Conservation (phyloP, 1,140 invertebrate species). For the Bombus pascuorum region DNA sequence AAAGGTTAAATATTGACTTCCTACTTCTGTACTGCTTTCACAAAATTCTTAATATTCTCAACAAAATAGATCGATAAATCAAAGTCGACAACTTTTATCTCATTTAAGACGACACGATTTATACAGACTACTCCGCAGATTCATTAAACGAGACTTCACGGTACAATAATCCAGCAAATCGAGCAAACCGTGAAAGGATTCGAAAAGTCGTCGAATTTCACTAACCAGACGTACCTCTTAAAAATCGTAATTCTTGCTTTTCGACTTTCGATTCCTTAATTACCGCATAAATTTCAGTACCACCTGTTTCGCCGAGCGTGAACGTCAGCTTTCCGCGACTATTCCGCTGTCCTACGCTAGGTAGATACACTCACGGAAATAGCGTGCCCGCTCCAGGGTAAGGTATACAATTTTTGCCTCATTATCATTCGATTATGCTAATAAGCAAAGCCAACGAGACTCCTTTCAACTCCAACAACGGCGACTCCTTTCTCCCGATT, state of each 20-base stretch:
- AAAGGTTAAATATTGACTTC: no score
- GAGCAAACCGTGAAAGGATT: not conserved
- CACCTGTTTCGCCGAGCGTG: not conserved
- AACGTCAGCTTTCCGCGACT: not conserved
- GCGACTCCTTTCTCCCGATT: conserved; percentile 12
- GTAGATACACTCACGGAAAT: no score
- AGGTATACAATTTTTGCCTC: conserved; percentile 17
- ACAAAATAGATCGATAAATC: not conserved
- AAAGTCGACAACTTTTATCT: not conserved
- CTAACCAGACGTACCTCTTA: not conserved
- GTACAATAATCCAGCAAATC: not conserved
- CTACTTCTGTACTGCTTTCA: not conserved
- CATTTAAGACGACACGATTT: not conserved
- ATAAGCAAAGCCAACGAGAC: not conserved
- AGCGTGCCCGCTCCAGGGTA: not conserved
- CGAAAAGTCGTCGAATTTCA: not conserved
- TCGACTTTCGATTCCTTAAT: conserved; percentile 39
- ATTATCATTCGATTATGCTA: conserved; percentile 54
- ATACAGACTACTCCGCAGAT: not conserved
- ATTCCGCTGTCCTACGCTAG: not conserved
- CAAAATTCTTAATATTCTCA: not conserved
- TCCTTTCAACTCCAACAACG: no score
- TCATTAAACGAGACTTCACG: not conserved
- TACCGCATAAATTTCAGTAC: conserved; percentile 10
- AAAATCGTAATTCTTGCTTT: not conserved